Evolutionary conservation across 1,140 invertebrate genomes (phyloP), one percentile per base, ranked within the genome.

Genomic region (Macrocentrus cingulum): DNA sequence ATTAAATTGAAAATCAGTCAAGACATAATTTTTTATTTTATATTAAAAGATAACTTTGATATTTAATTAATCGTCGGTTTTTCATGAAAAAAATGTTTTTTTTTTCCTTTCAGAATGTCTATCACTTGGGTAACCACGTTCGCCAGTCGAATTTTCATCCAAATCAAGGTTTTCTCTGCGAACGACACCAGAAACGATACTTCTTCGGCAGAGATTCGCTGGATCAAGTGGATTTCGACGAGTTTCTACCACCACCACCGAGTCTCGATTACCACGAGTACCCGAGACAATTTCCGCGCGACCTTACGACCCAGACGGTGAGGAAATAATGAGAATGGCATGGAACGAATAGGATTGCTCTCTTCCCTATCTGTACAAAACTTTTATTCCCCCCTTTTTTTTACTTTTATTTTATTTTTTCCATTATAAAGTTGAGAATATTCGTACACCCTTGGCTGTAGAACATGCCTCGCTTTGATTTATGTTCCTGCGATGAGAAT

Each of bases 271-370:
- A 74, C 53, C 72, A 76, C 55, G 71, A 77, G 34, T 79, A 72
- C 62, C 61, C 74, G 15, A 61, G 73, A 65, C 67, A 73, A 57
- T 69, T 82, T 55, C 77, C 81, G 16, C 71, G 80, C 15, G 78
- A 82, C 61, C 66, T 79, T 16, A 81, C 82, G 18, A 79, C 79
- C 50, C 79, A 83, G 64, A 82, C 84, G 74, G 76, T 79, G 64
- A 61, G 49, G 7, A 56, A 45, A 52, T 52, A 25, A 39, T 20
- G 11, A 36, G 25, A 46, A 44, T 55, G 29, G n/a, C 6, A 48
- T 15, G 42, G 37, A 42, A n/a, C n/a, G 18, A 5, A 32, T 13
- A n/a, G n/a, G n/a, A n/a, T 20, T 51, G 19, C 18, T 44, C 22
- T 54, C 7, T 44, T n/a, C n/a, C n/a, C n/a, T 20, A 29, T n/a